Percentiles rank a stretch among this genome's conserved stretches.
Conservation (phyloP, 2,797 vertebrate species). For the Spinus pinus region DNA sequence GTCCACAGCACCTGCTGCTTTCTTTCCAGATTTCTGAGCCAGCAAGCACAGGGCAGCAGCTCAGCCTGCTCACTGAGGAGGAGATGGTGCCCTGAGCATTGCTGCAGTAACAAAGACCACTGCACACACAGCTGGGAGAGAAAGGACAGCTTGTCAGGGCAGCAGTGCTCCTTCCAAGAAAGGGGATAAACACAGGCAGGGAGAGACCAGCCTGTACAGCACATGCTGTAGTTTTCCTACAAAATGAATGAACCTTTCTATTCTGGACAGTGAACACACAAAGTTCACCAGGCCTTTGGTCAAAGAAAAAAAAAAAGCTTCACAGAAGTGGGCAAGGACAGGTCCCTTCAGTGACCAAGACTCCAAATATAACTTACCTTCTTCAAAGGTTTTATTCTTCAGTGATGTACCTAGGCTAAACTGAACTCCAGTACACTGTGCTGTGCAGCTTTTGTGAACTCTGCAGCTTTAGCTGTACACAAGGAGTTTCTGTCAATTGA, state of each 20-base stretch:
- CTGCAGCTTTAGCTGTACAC: neutral
- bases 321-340: neutral
- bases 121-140: neutral
- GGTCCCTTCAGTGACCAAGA: neutral
- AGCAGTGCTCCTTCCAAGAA: neutral
- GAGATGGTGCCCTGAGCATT: accelerated
- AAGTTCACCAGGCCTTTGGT: neutral
- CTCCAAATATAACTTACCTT: neutral
- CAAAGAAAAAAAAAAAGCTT: neutral
- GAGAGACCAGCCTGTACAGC: neutral
- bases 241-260: neutral
- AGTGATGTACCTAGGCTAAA: neutral
- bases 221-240: neutral
- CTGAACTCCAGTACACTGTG: neutral
- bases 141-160: neutral
- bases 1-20: neutral
- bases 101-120: neutral
- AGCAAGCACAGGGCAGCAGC: neutral
- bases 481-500: neutral
- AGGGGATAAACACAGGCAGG: neutral
- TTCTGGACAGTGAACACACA: neutral
- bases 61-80: neutral
- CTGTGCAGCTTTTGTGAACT: neutral
- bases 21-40: neutral
- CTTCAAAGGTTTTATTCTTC: neutral